These are phyloP conservation scores for Tetraodon nigroviridis DNA, from an alignment of 2,113 vertebrate genomes.

Conservation along the genomic window DNA sequence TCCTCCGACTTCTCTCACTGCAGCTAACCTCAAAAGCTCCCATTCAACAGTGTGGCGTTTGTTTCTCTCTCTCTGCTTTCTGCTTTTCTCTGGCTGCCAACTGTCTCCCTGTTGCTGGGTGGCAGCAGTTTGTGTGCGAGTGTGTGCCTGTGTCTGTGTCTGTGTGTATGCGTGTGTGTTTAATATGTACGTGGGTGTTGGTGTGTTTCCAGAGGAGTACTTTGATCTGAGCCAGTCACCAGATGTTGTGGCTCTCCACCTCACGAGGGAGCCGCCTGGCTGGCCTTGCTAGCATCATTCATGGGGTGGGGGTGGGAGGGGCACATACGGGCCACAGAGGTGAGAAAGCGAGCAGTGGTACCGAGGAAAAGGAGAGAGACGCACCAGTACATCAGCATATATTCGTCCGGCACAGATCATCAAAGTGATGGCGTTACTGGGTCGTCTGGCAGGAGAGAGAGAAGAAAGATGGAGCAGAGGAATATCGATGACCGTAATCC, in stretches of 20 bases:
- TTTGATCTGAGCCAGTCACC: conserved; percentile 69
- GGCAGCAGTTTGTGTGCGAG: conserved; percentile 16
- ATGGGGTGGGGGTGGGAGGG: conserved; percentile 16
- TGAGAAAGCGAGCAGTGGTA: conserved; percentile 32
- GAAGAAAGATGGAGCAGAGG: conserved; percentile 27
- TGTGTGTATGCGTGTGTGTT: conserved; percentile 2
- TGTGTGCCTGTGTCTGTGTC: conserved; percentile 2
- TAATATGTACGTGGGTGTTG: conserved; percentile 29
- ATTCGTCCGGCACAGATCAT: conserved; percentile 53
- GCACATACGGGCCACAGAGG: conserved; percentile 39
- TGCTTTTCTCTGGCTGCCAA: conserved; percentile 31
- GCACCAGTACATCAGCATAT: conserved; percentile 56
- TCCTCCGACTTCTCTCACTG: conserved; percentile 23
- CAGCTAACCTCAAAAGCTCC: conserved; percentile 28
- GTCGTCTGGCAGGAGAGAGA: conserved; percentile 41
- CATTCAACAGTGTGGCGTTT: conserved; percentile 27
- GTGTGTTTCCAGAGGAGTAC: conserved; percentile 63
- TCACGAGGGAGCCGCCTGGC: conserved; percentile 57
- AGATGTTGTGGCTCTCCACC: conserved; percentile 70
- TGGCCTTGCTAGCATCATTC: conserved; percentile 44
- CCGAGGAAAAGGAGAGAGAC: conserved; percentile 38
- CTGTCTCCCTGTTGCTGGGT: conserved; percentile 50
- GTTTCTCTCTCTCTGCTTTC: conserved; percentile 24
- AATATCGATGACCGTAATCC: conserved; percentile 48
- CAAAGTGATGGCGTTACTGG: conserved; percentile 45